Percentiles rank a stretch among this genome's conserved stretches.
Conservation (phyloP, 2,888 invertebrate genomes). For the Zhuqinia jingwanae region DNA sequence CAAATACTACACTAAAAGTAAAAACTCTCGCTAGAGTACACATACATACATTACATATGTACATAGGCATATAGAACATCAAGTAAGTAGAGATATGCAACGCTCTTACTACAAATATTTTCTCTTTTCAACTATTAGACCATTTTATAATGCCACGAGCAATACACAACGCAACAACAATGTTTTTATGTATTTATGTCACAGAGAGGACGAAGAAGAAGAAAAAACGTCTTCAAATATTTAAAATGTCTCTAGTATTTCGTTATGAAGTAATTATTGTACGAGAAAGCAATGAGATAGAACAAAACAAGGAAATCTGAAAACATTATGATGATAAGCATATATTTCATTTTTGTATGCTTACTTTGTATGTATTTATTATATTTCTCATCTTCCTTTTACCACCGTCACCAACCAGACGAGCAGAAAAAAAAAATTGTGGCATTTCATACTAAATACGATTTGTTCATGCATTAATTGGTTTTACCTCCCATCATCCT, state of each 20-base stretch:
- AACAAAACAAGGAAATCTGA: slow-evolving; percentile 14
- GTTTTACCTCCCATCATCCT: background rate
- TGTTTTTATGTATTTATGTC: background rate
- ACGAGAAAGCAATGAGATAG: slow-evolving; percentile 22
- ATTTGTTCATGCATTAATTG: slow-evolving; percentile 38
- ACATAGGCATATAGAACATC: background rate
- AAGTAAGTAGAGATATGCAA: background rate
- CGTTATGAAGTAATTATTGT: background rate
- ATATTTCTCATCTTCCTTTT: background rate
- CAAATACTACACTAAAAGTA: slow-evolving; percentile 22
- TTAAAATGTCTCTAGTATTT: no score
- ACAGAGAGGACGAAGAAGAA: no score
- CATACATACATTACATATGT: background rate
- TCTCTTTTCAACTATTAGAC: background rate
- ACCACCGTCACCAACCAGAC: background rate
- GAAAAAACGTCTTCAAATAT: no score
- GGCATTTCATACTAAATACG: slow-evolving; percentile 18
- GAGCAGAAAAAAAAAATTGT: slow-evolving; percentile 6
- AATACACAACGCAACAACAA: no score
- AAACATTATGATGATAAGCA: no score
- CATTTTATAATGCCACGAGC: no score
- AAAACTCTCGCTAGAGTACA: slow-evolving; percentile 4
- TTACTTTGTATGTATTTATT: slow-evolving; percentile 18
- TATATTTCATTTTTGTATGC: slow-evolving; percentile 35
- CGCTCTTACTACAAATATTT: background rate